Base-by-base conservation (phyloP, 2,797 vertebrate species). In the Echeneis naucrates region DNA sequence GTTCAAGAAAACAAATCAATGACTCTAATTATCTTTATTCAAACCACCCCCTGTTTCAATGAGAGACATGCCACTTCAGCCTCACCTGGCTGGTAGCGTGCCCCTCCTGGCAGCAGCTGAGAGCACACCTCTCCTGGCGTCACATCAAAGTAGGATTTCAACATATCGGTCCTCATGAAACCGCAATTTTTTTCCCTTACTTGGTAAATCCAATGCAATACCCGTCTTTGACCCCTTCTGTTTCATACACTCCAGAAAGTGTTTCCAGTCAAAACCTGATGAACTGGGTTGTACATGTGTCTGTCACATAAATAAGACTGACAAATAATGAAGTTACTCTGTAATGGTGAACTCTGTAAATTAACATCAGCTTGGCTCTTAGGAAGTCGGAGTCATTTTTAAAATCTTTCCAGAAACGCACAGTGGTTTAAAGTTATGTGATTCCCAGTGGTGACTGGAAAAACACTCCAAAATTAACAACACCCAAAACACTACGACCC, bases 391-490 rank as follows among this genome's bases (percentile, higher is more conserved):
- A 37, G 35, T 16, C 21, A 27, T n/a, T 38, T 40, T 3, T n/a
- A 27, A 40, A 35, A 3, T 56, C 8, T 27, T 23, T 44, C 14
- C 47, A 35, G 71, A 63, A 32, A 65, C 69, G 57, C 47, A 55
- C 35, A 72, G 23, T 64, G 32, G 17, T 56, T 33, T 45, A 17
- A 69, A 61, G 44, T 38, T 42, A 26, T 65, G 50, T 27, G 13
- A 37, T 57, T 37, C 68, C 57, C 62, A 68, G 61, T 67, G 70
- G 70, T 61, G 57, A 74, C 30, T 48, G 24, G 11, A 37, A 65
- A 76, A 54, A 64, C 40, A 54, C 19, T 57, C 12, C 17, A 64
- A 65, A 59, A 45, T 48, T 21, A 68, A 63, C 47, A 74, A 17
- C 38, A 56, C 1, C 8, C 13, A 37, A 55, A 69, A 57, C 21